Conservation (phyloP, 2,797 vertebrate genomes). For the Vespertilio murinus region DNA sequence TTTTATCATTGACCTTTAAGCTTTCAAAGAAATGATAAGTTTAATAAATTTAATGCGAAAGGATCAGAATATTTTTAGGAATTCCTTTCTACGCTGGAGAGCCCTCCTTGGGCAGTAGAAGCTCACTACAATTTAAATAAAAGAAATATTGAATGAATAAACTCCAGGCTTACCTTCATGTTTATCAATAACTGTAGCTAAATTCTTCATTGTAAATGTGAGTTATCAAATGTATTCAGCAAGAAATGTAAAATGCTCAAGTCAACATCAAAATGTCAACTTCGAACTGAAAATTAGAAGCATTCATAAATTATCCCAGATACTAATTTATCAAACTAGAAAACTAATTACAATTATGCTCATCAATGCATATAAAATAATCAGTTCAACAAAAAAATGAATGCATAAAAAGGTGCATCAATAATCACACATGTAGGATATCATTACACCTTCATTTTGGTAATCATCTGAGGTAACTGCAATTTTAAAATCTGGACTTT, state of each 20-base stretch:
- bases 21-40: conserved; percentile 26
- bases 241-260: conserved; percentile 52
- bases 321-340: conserved; percentile 73
- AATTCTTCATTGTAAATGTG: conserved; percentile 18
- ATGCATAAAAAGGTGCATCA: conserved; percentile 71
- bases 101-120: not conserved
- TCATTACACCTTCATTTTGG: conserved; percentile 51
- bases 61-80: conserved; percentile 45
- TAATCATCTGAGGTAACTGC: conserved; percentile 58
- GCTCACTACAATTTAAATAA: conserved; percentile 14
- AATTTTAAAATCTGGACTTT: conserved; percentile 59
- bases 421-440: conserved; percentile 64
- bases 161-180: not conserved
- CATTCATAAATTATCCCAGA: conserved; percentile 67
- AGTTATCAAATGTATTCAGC: conserved; percentile 29
- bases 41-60: conserved; percentile 30
- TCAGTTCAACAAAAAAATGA: conserved; percentile 61
- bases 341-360: conserved; percentile 76
- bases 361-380: conserved; percentile 68
- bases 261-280: conserved; percentile 70
- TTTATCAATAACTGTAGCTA: conserved; percentile 1
- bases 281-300: conserved; percentile 64
- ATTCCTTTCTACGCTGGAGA: not conserved
- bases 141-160: conserved; percentile 47
- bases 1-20: not conserved